Evolutionary conservation across 64 coral and sea anemone genomes (phyloP).

Genomic region (Actinia tenebrosa): DNA sequence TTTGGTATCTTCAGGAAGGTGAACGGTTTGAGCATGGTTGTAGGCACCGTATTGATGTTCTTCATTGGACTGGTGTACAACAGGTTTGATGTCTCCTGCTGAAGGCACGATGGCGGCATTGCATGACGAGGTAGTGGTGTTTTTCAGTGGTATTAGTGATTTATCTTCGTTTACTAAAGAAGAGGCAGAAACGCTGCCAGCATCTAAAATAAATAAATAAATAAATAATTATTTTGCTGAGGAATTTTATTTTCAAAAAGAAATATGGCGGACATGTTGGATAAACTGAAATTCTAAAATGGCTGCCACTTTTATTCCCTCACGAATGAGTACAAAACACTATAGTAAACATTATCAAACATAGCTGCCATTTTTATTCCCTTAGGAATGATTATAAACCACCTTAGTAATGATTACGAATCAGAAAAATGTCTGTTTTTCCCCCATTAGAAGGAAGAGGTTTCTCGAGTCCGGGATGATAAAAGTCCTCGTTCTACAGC

Average conservation of each 20-base stretch:
- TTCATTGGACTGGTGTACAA: neutral
- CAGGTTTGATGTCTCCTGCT: conserved; percentile 1
- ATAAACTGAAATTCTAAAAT: neutral
- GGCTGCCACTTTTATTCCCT: neutral
- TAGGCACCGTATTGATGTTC: conserved; percentile 23
- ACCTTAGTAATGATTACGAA: neutral
- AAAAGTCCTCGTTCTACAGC: too few relatives aligned
- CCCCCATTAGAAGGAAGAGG: too few relatives aligned
- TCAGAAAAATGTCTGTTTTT: too few relatives aligned
- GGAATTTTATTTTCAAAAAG: too few relatives aligned
- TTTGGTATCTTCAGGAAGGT: conserved; percentile 64
- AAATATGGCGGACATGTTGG: neutral
- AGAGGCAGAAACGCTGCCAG: neutral
- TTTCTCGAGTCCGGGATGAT: too few relatives aligned
- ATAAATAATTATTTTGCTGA: neutral
- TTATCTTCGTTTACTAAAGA: neutral
- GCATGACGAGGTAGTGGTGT: neutral
- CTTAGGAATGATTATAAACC: neutral
- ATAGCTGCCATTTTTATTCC: neutral
- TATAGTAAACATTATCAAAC: neutral
- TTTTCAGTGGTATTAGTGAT: neutral
- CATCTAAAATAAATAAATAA: neutral
- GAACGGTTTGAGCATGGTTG: conserved; percentile 19
- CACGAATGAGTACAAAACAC: neutral
- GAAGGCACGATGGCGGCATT: neutral